Conservation (phyloP, 2,888 invertebrate genomes). For the Cinara cedri region DNA sequence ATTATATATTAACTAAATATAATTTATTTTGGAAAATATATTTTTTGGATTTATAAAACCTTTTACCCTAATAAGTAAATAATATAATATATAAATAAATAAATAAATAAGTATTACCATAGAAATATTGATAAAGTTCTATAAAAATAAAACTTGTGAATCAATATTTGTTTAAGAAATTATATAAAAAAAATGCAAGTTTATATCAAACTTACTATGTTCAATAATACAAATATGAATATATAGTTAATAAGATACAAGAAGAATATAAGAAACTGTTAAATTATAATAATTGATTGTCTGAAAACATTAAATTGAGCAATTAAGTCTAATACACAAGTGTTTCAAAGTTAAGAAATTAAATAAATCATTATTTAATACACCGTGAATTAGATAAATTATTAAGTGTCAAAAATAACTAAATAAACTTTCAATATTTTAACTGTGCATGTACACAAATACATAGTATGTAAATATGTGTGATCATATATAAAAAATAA, state of each 20-base stretch:
- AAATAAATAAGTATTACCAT: not conserved
- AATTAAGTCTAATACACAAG: conserved; percentile 15
- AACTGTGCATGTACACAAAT: not conserved
- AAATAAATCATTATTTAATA: conserved; percentile 15
- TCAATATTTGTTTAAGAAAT: conserved; percentile 1
- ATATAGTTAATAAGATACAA: not conserved
- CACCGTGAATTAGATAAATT: not conserved
- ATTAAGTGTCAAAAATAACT: conserved; percentile 22
- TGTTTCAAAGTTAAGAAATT: conserved; percentile 5
- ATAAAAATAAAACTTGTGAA: not conserved
- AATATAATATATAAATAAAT: conserved; percentile 1
- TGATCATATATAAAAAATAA: not conserved
- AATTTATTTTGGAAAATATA: not conserved
- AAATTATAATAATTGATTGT: conserved; percentile 11
- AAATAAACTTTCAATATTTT: conserved; percentile 10
- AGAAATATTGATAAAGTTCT: conserved; percentile 1
- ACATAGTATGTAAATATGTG: not conserved
- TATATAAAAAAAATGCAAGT: not conserved
- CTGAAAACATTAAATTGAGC: conserved; percentile 25
- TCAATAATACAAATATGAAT: conserved; percentile 15
- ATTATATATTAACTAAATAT: conserved; percentile 13
- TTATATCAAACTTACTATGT: not conserved
- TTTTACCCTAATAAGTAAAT: conserved; percentile 13
- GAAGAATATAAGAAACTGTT: not conserved
- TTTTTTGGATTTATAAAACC: conserved; percentile 1